These are phyloP conservation scores for Standfussiana lucernea DNA, from an alignment of 2,888 invertebrate species.

Conservation along the genomic window DNA sequence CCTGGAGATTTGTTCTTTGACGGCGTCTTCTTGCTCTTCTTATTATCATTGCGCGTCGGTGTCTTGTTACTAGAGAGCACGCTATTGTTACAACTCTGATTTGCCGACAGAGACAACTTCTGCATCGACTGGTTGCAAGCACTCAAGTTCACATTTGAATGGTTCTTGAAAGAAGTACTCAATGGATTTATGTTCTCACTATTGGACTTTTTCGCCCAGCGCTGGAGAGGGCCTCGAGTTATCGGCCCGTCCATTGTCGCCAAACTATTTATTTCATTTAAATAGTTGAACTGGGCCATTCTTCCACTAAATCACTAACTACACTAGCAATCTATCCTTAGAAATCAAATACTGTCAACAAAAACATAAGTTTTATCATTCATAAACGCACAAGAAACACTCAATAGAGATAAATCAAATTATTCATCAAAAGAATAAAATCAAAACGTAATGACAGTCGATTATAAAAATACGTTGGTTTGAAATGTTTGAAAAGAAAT, in stretches of 20 bases:
- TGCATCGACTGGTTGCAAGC: constrained; percentile 92
- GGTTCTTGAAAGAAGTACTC: constrained; percentile 85
- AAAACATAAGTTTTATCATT: constrained; percentile 49
- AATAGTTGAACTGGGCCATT: constrained; percentile 95
- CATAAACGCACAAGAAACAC: constrained; percentile 59
- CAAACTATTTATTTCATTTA: constrained; percentile 95
- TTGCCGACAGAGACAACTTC: constrained; percentile 91
- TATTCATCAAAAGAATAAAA: constrained; percentile 61
- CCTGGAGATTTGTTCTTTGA: constrained; percentile 92
- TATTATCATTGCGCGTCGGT: constrained; percentile 87
- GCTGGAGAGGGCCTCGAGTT: constrained; percentile 94
- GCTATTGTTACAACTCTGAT: constrained; percentile 90
- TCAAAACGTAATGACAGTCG: constrained; percentile 49
- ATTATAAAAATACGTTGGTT: constrained; percentile 62
- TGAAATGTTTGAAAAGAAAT: constrained; percentile 46
- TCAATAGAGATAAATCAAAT: constrained; percentile 52
- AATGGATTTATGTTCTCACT: constrained; percentile 91
- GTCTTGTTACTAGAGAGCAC: constrained; percentile 90
- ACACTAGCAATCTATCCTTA: constrained; percentile 35
- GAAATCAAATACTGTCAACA: constrained; percentile 44
- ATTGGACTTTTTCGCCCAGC: constrained; percentile 94
- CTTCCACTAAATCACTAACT: constrained; percentile 54
- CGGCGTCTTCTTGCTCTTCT: constrained; percentile 93
- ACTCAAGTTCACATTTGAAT: constrained; percentile 90
- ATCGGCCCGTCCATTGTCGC: constrained; percentile 95